Evolutionary conservation across 1,140 invertebrate genomes (phyloP).

Genomic region (Drosophila triauraria): DNA sequence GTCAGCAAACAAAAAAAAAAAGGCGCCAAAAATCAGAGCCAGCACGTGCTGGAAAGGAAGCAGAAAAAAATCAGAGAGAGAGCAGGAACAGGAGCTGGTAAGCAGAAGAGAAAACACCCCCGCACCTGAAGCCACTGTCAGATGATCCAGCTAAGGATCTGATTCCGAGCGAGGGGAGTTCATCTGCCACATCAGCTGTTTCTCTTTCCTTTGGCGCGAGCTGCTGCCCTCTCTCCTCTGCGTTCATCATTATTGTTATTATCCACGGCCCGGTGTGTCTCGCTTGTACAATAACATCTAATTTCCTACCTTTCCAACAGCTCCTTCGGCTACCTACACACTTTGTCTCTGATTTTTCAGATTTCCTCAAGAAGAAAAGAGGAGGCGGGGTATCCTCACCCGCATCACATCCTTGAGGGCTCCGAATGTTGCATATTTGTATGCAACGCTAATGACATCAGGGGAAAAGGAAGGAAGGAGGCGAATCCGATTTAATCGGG

Average conservation of each 20-base stretch:
- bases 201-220: conserved; percentile 55
- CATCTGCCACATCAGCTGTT: conserved; percentile 48
- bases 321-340: conserved; percentile 48
- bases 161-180: conserved; percentile 12
- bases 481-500: conserved; percentile 19
- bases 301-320: conserved; percentile 65
- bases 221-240: conserved; percentile 47
- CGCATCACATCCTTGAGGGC: conserved; percentile 51
- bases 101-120: conserved; percentile 66
- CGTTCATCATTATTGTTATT: conserved; percentile 74
- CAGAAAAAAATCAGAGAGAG: background rate
- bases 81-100: conserved; percentile 26
- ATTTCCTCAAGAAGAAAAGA: conserved; percentile 37
- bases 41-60: conserved; percentile 60
- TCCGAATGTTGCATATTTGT: conserved; percentile 71
- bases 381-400: conserved; percentile 51
- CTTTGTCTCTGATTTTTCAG: conserved; percentile 59
- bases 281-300: conserved; percentile 80
- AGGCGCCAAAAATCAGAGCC: conserved; percentile 66
- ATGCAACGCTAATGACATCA: conserved; percentile 66
- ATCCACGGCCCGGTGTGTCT: conserved; percentile 81
- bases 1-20: conserved; percentile 39
- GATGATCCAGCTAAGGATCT: conserved; percentile 58
- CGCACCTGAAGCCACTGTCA: conserved; percentile 70
- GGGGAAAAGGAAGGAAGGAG: conserved; percentile 10